Evolutionary conservation across 2,888 invertebrate genomes (phyloP).

Genomic region (Amphipyra berbera): DNA sequence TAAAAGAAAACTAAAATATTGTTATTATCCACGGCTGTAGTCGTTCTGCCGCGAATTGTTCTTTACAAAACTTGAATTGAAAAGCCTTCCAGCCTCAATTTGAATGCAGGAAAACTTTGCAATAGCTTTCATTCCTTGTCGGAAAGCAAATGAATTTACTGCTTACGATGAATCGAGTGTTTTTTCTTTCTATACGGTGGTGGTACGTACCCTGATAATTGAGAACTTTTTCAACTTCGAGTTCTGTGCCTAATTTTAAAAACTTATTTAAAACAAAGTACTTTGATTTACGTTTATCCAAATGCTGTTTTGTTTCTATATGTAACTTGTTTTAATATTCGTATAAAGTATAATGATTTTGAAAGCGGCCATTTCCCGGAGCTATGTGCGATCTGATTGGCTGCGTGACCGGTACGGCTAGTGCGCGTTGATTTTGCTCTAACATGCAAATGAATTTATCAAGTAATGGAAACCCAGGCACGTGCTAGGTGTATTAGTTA

Average conservation of each 20-base stretch:
- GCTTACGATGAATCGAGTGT: constrained; percentile 75
- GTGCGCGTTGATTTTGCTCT: constrained; percentile 62
- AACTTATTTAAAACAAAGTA: not conserved
- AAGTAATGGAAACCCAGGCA: constrained; percentile 70
- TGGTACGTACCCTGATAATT: constrained; percentile 36
- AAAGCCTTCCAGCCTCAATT: constrained; percentile 83
- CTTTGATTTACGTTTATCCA: constrained; percentile 3
- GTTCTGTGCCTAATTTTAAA: too few species aligned
- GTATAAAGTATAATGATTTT: constrained; percentile 5
- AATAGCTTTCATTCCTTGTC: constrained; percentile 83
- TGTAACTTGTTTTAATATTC: not conserved
- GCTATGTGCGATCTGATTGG: constrained; percentile 55
- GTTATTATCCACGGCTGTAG: constrained; percentile 67
- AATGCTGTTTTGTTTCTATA: constrained; percentile 2
- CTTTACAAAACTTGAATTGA: constrained; percentile 83
- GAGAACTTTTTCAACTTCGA: constrained; percentile 7
- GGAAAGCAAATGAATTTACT: constrained; percentile 84
- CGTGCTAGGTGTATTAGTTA: constrained; percentile 71
- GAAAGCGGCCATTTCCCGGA: constrained; percentile 10
- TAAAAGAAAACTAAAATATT: constrained; percentile 64
- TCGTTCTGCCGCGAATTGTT: constrained; percentile 75
- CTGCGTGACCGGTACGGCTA: constrained; percentile 49
- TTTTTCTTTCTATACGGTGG: constrained; percentile 64
- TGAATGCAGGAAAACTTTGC: constrained; percentile 85
- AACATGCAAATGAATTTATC: constrained; percentile 76